Percentiles rank a stretch among this genome's conserved stretches.
phyloP scores from a whole-genome alignment of 2,113 vertebrate species.

The Callaeas wilsoni region DNA sequence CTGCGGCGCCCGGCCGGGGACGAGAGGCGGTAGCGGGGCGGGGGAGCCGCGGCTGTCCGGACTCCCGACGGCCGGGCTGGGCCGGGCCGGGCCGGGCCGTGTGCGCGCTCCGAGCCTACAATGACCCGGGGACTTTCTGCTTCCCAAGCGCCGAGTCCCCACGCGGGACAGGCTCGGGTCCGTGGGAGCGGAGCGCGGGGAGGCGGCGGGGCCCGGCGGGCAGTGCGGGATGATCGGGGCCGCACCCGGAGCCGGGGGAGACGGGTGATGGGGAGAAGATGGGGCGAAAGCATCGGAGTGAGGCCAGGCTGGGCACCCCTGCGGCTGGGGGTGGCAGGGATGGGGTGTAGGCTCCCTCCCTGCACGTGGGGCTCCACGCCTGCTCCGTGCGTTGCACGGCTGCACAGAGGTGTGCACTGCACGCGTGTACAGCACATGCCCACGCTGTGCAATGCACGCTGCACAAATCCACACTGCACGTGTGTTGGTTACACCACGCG shows the following conservation, averaged over 20 bases:
- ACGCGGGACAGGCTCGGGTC: neutral
- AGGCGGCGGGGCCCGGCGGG: neutral
- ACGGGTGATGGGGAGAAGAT: neutral
- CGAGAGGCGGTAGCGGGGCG: neutral
- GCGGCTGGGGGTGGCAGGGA: no score
- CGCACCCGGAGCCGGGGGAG: neutral
- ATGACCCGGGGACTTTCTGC: neutral
- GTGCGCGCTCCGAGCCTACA: neutral
- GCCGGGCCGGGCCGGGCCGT: neutral
- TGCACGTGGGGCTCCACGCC: fast-evolving
- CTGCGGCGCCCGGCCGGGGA: neutral
- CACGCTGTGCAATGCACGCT: fast-evolving
- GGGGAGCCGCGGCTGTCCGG: neutral
- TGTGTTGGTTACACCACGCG: neutral
- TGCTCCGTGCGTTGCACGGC: neutral
- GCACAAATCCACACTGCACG: neutral
- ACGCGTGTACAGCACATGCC: neutral
- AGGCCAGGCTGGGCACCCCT: neutral
- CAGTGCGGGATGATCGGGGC: neutral
- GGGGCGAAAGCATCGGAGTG: fast-evolving
- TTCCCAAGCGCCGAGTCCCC: neutral
- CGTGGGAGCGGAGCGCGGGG: neutral
- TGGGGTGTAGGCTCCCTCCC: neutral
- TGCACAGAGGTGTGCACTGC: neutral
- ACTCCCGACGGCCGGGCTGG: neutral